Base-by-base conservation (phyloP, 2,888 invertebrate species). In the Frankliniella fusca region DNA sequence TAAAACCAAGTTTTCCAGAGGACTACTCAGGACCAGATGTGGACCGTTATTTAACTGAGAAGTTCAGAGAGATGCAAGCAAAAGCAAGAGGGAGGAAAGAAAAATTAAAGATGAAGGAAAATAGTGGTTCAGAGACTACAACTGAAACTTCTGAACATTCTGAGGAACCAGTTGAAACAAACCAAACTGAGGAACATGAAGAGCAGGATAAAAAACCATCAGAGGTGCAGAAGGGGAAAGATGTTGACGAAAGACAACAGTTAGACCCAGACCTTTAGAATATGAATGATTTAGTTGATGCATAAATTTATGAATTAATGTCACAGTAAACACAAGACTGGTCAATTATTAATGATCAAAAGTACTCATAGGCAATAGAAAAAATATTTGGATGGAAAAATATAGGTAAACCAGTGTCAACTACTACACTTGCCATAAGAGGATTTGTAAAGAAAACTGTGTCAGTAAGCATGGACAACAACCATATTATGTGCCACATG, bases 11-110 rank as follows among this genome's bases (percentile, higher is more conserved):
- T 87, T 96, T 96, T 86, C 96, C 96, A 0, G 96, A 96, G 88
- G 96, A 96, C 87, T 96, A 94, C 86, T 94, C 94, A 85, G 96
- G 96, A 12, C 96, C 96, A 11, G 90, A 95, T 85, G 96, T 96
- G 12, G 96, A 96, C 87, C 94, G 94, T 88, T 95, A 95, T 87
- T 89, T 96, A 81, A 94, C 94, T 18, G 88, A 94, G 83, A 95
- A 95, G 87, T 96, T 95, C 87, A 93, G 94, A 89, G 95, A 96
- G 88, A 94, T 95, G 93, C 95, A 95, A 88, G 94, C 94, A 84
- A 93, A 94, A 89, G 92, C 91, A 83, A 91, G 93, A 86, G 90
- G 92, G 85, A 93, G 94, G 85, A 92, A 92, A 84, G 87, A 87
- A 84, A 92, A 90, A 85, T 65, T 50, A 11, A 54, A 50, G 61